Base-by-base conservation (phyloP, 2,888 invertebrate genomes). In the Caenorhabditis sp. region DNA sequence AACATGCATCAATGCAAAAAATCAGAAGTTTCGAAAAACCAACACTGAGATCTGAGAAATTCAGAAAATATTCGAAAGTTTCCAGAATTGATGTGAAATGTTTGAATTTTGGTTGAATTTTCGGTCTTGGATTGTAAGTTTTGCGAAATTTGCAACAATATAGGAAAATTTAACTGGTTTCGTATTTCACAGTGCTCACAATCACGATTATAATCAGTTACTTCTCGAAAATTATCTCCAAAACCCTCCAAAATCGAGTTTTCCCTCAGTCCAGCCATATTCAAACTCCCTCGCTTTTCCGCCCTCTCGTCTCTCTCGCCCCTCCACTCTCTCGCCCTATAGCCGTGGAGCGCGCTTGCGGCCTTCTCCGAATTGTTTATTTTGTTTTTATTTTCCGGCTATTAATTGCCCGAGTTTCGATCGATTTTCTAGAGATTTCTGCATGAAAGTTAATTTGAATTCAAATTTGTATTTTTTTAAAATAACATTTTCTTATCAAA, bases 321-420 rank as follows among this genome's bases (percentile, higher is more conserved):
- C 31, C 59, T 44, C 44, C 19, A n/a, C n/a, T 47, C 22, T 70
- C 47, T 59, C 12, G 6, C 19, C 14, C 70, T 35, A 12, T 59
- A 22, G 19, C 58, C 35, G 12, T 58, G 28, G 31, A 44, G 70
- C 56, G 70, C 58, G 44, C n/a, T 58, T 58, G 70, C 47, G 28
- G 31, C n/a, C 12, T 59, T 26, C 41, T 58, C 26, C 14, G 7
- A 38, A 12, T 2, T 6, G 8, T 35, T 38, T 6, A 10, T 19
- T 44, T 47, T 58, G 56, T 44, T 12, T 28, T 44, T 44, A 12
- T 38, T 51, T 56, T 70, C 59, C 28, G 6, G 10, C 19, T n/a
- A 2, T 10, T 26, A 56, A 41, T 24, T 41, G 24, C 24, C 8
- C 7, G 16, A 12, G 3, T 58, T 58, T 58, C 44, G 8, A 5